Percentiles rank a stretch among this genome's conserved stretches.
These are phyloP conservation scores for Diaphora mendica DNA, from an alignment of 2,888 invertebrate species.

Conservation along the genomic window DNA sequence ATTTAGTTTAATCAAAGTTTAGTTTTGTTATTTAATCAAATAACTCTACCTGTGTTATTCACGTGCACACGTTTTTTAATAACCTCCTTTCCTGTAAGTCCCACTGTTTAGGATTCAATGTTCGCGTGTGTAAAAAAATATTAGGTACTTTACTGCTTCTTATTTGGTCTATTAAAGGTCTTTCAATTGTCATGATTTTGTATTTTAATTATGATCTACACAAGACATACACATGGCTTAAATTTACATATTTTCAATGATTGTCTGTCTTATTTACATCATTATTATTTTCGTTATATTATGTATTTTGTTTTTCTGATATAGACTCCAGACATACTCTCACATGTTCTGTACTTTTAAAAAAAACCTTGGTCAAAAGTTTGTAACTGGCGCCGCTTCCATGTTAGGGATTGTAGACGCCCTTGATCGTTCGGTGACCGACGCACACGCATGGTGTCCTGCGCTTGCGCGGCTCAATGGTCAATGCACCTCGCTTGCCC, in stretches of 20 bases:
- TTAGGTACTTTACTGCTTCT: background rate
- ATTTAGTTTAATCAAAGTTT: too few relatives aligned
- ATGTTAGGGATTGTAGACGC: constrained; percentile 81
- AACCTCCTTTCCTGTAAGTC: too few relatives aligned
- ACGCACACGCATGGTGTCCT: constrained; percentile 59
- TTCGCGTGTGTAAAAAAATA: too few relatives aligned
- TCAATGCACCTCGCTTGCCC: constrained; percentile 48
- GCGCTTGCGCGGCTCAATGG: constrained; percentile 38
- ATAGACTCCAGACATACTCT: background rate
- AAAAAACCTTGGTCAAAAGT: background rate
- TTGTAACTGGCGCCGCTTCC: constrained; percentile 37
- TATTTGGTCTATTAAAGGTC: background rate
- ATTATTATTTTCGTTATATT: background rate
- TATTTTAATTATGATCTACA: background rate
- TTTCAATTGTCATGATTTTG: background rate
- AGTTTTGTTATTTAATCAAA: too few relatives aligned
- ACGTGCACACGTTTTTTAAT: too few relatives aligned
- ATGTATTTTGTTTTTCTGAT: background rate
- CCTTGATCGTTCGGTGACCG: constrained; percentile 75
- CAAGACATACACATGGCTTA: background rate
- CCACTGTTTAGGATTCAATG: too few relatives aligned
- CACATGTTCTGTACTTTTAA: background rate
- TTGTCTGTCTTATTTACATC: background rate
- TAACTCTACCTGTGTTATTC: too few relatives aligned
- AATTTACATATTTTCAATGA: background rate